Evolutionary conservation across 2,113 vertebrate genomes (phyloP).

Genomic region (Mionectes macconnelli): DNA sequence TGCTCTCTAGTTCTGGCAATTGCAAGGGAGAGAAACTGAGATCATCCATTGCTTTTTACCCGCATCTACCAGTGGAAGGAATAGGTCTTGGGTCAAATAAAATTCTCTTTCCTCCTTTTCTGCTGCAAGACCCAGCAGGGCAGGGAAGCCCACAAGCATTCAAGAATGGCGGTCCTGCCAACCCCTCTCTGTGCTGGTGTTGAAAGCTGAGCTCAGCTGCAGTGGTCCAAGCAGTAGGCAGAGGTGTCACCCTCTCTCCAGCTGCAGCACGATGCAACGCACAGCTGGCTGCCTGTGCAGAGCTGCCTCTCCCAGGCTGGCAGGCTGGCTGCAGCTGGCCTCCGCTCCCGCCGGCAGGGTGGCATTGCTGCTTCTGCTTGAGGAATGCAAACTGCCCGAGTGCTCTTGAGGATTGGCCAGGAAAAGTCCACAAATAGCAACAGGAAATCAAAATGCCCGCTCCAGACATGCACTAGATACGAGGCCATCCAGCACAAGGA

Average conservation of each 20-base stretch:
- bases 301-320: not conserved
- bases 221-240: not conserved
- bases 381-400: slow-evolving; percentile 24
- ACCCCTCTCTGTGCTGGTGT: not conserved
- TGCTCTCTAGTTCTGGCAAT: not conserved
- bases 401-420: slow-evolving; percentile 13
- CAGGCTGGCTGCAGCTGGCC: not conserved
- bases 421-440: slow-evolving; percentile 63
- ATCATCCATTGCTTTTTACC: not conserved
- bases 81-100: not conserved
- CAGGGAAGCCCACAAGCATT: not conserved
- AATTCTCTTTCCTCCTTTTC: not conserved
- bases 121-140: not conserved
- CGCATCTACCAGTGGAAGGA: not conserved
- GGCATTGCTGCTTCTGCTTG: slow-evolving; percentile 28
- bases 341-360: not conserved
- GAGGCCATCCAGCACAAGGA: slow-evolving; percentile 24
- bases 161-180: rapidly evolving
- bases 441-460: slow-evolving; percentile 54
- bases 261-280: not conserved
- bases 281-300: not conserved
- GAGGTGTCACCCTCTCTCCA: not conserved
- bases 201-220: not conserved
- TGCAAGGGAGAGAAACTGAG: not conserved
- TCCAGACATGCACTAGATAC: slow-evolving; percentile 48